These are phyloP conservation scores for Atrina japonica DNA, from an alignment of 2,888 invertebrate genomes.

Conservation along the genomic window DNA sequence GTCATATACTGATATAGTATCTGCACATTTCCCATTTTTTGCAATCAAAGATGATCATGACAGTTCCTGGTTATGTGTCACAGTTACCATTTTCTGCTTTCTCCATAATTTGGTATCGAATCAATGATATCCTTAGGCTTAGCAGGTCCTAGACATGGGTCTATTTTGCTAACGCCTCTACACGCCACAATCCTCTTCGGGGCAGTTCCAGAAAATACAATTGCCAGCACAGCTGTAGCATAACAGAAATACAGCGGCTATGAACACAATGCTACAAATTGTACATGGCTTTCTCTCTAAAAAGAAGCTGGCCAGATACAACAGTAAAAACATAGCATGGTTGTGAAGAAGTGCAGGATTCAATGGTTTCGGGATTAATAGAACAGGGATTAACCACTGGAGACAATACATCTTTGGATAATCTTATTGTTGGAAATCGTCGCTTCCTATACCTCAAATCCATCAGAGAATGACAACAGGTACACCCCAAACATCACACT, in stretches of 20 bases:
- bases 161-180: too few relatives aligned
- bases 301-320: slow-evolving; percentile 98
- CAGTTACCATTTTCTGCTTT: too few relatives aligned
- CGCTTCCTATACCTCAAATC: too few relatives aligned
- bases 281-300: slow-evolving; percentile 98
- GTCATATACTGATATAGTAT: too few relatives aligned
- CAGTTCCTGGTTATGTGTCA: too few relatives aligned
- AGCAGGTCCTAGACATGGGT: too few relatives aligned
- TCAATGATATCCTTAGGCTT: too few relatives aligned
- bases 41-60: too few relatives aligned
- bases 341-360: slow-evolving; percentile 97
- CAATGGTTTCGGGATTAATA: slow-evolving; percentile 97
- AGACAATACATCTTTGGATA: slow-evolving; percentile 79
- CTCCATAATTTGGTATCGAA: too few relatives aligned
- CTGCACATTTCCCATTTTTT: too few relatives aligned
- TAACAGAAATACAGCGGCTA: slow-evolving; percentile 94
- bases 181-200: slow-evolving; percentile 46
- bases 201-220: slow-evolving; percentile 87
- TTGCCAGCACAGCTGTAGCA: slow-evolving; percentile 98
- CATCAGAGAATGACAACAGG: too few relatives aligned
- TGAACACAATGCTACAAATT: slow-evolving; percentile 96
- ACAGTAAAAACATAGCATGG: slow-evolving; percentile 96
- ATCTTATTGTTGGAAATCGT: not conserved
- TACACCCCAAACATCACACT: too few relatives aligned
- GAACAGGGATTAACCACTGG: slow-evolving; percentile 91